Percentiles rank a stretch among this genome's conserved stretches.
phyloP scores from a whole-genome alignment of 2,888 invertebrate species.

The Augochlorella aurata region DNA sequence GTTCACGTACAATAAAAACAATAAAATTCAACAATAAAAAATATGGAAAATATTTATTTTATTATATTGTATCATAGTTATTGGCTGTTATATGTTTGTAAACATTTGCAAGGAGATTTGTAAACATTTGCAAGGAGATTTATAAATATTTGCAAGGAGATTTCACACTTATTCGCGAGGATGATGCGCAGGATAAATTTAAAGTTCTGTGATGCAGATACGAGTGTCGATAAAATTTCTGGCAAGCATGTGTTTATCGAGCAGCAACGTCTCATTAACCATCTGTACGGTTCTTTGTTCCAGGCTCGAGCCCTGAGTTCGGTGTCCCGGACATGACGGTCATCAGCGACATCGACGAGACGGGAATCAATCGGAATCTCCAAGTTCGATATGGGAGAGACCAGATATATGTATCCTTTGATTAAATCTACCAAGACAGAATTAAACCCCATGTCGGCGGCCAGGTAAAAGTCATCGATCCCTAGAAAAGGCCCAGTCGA shows the following conservation, averaged over 20 bases:
- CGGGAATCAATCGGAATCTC: constrained; percentile 93
- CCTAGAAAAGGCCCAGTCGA: not conserved
- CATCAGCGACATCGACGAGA: constrained; percentile 94
- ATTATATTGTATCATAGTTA: too few relatives aligned
- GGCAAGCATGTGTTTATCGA: not conserved
- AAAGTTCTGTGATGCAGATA: not conserved
- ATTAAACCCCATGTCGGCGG: not conserved
- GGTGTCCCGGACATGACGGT: constrained; percentile 96
- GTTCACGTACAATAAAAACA: too few relatives aligned
- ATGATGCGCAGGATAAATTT: not conserved
- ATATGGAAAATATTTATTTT: too few relatives aligned
- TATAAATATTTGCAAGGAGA: not conserved
- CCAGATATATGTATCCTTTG: constrained; percentile 96
- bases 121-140: too few relatives aligned
- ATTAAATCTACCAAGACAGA: constrained; percentile 1
- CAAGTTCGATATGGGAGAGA: constrained; percentile 91
- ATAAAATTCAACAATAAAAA: too few relatives aligned
- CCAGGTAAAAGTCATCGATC: not conserved
- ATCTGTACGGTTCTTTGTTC: constrained; percentile 66
- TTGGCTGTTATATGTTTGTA: too few relatives aligned
- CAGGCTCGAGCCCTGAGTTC: constrained; percentile 85
- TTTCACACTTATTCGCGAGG: not conserved
- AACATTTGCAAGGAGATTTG: not conserved
- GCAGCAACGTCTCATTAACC: not conserved
- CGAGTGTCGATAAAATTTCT: not conserved